Evolutionary conservation across 2,797 vertebrate species (phyloP).

Genomic region (Chelonia mydas): DNA sequence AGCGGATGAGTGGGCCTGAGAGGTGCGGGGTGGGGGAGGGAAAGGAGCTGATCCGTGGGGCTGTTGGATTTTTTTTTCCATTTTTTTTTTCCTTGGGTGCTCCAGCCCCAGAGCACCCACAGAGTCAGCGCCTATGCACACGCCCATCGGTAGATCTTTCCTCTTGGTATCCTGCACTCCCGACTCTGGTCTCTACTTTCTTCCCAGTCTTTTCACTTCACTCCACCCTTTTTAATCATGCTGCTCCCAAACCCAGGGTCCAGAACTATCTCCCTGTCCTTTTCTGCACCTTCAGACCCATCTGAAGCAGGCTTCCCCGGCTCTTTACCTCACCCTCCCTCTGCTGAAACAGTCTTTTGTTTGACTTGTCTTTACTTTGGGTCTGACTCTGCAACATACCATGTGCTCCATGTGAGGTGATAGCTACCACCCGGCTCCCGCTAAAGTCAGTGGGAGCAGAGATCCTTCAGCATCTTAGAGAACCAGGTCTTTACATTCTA

Average conservation of each 20-base stretch:
- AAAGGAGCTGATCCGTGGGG: too few species aligned
- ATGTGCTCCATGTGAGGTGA: background rate
- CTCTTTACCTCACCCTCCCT: background rate
- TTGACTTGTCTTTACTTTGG: background rate
- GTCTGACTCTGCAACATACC: background rate
- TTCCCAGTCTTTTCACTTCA: background rate
- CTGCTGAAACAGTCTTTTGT: background rate
- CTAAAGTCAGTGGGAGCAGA: background rate
- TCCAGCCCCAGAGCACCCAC: too few species aligned
- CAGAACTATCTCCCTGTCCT: too few species aligned
- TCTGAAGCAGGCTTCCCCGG: background rate
- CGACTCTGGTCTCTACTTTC: background rate
- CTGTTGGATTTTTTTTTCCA: too few species aligned
- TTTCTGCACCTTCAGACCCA: background rate
- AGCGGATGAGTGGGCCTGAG: too few species aligned
- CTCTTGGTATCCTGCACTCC: background rate
- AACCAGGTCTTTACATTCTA: background rate
- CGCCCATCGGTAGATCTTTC: background rate
- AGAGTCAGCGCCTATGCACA: background rate
- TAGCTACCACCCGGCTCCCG: background rate
- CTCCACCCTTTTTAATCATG: background rate
- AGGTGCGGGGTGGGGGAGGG: too few species aligned
- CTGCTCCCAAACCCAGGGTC: fast-evolving
- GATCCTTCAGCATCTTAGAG: background rate
- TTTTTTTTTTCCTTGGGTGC: too few species aligned